Base-by-base conservation (phyloP, 2,797 vertebrate genomes). In the Lates japonicus region DNA sequence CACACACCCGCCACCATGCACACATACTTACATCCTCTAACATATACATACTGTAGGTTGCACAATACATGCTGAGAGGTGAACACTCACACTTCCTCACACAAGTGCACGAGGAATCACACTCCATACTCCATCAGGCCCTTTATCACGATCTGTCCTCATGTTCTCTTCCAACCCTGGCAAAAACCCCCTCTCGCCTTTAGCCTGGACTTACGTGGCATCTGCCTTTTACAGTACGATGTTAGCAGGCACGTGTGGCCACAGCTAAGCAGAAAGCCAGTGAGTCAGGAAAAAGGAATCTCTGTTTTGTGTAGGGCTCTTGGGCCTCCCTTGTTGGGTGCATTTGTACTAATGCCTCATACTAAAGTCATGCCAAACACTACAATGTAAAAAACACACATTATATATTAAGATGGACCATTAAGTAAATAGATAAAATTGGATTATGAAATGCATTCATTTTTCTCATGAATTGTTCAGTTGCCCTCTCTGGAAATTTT, bases 101-200 rank as follows among this genome's bases (percentile, higher is more conserved):
- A 68, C 61, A 75, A 8, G 61, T 80, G 65, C 14, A 60, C 71
- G 39, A 60, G 12, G 33, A 77, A 65, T 85, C 63, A 65, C 12
- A 68, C 54, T 58, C 29, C 51, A 25, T 31, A 20, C 60, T 69
- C 39, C 29, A 51, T 81, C 70, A 61, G 70, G 68, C 85, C 84
- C 80, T 91, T 88, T 84, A 69, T 29, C 87, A 87, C 73, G 31
- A 70, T 88, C 88, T 92, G 88, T 85, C 68, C 90, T 92, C 78
- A 0, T 90, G 83, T 93, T 94, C 92, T 94, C 94, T 92, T 95
- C 93, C 95, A 95, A 82, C 91, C 94, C 88, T 90, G 94, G 95
- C 95, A 95, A 95, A 93, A 91, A 87, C 70, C 85, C 93, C 91
- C 94, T 94, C 92, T 92, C 78, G 79, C 93, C 88, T 90, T 92